These are phyloP conservation scores for Drosophila sturtevanti DNA, from an alignment of 1,140 invertebrate genomes.

Conservation along the genomic window DNA sequence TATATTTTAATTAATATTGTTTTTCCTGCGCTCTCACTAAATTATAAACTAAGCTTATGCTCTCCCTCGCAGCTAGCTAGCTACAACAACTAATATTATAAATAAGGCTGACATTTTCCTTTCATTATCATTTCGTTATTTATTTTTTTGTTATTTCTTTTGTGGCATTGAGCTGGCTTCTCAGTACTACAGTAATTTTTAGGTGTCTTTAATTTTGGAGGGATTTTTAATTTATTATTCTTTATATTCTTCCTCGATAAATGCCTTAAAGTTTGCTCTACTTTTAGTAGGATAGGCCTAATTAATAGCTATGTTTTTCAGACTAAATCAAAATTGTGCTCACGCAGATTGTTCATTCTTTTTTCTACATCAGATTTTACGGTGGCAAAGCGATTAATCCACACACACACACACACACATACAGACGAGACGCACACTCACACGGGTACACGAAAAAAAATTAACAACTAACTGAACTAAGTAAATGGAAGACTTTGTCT, in stretches of 20 bases:
- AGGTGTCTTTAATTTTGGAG: conserved; percentile 37
- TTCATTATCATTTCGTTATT: conserved; percentile 14
- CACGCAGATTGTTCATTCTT: conserved; percentile 69
- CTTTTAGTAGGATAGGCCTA: conserved; percentile 56
- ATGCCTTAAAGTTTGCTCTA: conserved; percentile 45
- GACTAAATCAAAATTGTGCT: conserved; percentile 79
- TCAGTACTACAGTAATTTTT: conserved; percentile 27
- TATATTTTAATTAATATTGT: conserved; percentile 42
- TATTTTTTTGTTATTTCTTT: conserved; percentile 10
- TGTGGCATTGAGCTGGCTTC: conserved; percentile 13
- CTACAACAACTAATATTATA: conserved; percentile 73
- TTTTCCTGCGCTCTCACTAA: conserved; percentile 52
- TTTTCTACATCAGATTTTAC: conserved; percentile 24
- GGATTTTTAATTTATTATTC: conserved; percentile 34
- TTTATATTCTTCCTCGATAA: conserved; percentile 62
- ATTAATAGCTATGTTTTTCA: conserved; percentile 60
- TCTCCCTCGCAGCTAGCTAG: conserved; percentile 49
- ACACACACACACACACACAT: conserved; percentile 18
- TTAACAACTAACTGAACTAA: neutral
- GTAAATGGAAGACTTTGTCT: neutral
- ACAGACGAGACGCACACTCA: conserved; percentile 15
- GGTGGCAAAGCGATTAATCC: neutral
- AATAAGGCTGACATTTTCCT: conserved; percentile 67
- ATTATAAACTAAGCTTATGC: conserved; percentile 71
- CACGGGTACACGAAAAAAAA: conserved; percentile 35